Conservation (phyloP, 1,140 invertebrate genomes). For the Tetraneura akinire region DNA sequence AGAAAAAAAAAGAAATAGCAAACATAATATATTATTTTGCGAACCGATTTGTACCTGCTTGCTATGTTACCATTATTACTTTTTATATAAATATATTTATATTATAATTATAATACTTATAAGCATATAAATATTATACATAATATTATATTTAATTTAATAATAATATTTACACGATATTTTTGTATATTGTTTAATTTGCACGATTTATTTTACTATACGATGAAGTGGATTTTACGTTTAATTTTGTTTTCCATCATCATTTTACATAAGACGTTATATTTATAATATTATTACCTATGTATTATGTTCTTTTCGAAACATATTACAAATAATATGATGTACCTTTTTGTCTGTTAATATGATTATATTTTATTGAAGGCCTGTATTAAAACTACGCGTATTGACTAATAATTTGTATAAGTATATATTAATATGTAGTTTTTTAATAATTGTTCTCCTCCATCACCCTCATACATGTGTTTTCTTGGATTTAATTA, state of each 20-base stretch:
- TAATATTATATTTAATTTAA: not conserved
- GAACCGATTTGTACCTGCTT: conserved; percentile 40
- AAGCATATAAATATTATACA: not conserved
- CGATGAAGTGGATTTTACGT: not conserved
- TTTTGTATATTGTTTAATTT: not conserved
- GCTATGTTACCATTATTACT: conserved; percentile 48
- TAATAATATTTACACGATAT: not conserved
- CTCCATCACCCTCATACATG: too few species aligned
- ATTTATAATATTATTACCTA: not conserved
- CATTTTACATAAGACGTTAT: not conserved
- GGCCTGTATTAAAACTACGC: conserved; percentile 17
- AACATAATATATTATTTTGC: conserved; percentile 26
- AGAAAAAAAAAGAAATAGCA: conserved; percentile 17
- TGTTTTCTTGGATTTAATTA: too few species aligned
- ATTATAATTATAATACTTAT: not conserved
- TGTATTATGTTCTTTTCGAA: too few species aligned
- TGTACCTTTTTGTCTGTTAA: too few species aligned
- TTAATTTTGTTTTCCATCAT: not conserved
- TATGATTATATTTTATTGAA: not conserved
- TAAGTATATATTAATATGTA: not conserved
- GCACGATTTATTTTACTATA: not conserved
- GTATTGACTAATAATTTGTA: conserved; percentile 14
- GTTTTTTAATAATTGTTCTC: not conserved
- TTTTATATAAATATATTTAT: conserved; percentile 23
- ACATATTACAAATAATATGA: too few species aligned